Percentiles rank a stretch among this genome's conserved stretches.
Conservation (phyloP, 2,797 vertebrate genomes). For the Leptatherina wallacei region DNA sequence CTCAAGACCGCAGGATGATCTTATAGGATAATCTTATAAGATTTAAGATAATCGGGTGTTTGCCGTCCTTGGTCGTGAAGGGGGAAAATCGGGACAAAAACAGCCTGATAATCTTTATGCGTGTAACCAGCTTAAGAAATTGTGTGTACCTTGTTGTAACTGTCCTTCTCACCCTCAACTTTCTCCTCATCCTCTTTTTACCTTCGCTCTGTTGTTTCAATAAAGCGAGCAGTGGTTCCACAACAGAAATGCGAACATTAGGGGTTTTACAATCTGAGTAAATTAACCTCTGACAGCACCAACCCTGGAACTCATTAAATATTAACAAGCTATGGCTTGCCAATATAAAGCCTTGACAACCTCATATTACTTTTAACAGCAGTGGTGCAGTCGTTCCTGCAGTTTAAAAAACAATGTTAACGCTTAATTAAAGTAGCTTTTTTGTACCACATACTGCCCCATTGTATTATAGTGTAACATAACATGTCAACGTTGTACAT, state of each 20-base stretch:
- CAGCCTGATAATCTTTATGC: too few relatives aligned
- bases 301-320: conserved; percentile 36
- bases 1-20: too few relatives aligned
- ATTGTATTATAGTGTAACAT: not conserved
- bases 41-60: too few relatives aligned
- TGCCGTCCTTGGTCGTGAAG: too few relatives aligned
- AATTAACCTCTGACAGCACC: conserved; percentile 31
- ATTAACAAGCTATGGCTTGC: conserved; percentile 28
- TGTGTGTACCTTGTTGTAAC: not conserved
- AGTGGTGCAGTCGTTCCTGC: not conserved
- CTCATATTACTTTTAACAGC: conserved; percentile 9
- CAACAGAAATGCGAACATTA: conserved; percentile 10
- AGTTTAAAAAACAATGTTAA: conserved; percentile 1
- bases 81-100: too few relatives aligned
- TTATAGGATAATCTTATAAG: too few relatives aligned
- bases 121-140: not conserved
- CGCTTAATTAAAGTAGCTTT: conserved; percentile 2
- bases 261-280: conserved; percentile 10
- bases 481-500: conserved; percentile 16
- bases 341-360: conserved; percentile 6
- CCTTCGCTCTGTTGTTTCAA: conserved; percentile 5
- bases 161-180: not conserved
- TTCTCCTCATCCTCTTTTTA: conserved; percentile 2
- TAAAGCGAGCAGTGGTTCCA: conserved; percentile 7
- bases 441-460: not conserved